Base-by-base conservation (phyloP, 1,140 invertebrate genomes). In the Lepidurus packardi region DNA sequence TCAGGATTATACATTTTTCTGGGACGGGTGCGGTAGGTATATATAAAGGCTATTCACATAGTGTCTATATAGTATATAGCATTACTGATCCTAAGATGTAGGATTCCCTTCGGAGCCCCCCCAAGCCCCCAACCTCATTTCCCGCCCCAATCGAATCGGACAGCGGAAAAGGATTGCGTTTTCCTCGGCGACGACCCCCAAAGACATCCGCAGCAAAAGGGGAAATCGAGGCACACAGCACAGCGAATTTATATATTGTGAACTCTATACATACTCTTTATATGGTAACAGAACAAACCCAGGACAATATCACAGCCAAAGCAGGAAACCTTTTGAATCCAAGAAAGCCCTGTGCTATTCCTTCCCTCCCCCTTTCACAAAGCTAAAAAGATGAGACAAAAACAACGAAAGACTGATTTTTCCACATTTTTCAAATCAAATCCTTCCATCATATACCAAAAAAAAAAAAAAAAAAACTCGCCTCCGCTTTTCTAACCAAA, bases 131-230 rank as follows among this genome's bases (percentile, higher is more conserved):
- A 65, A 65, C 53, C 53, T 65, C 53, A 65, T 65, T 65, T 65
- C 53, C 53, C 53, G 53, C 53, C 53, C 53, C 53, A 65, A 65
- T 65, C 53, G 53, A 65, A 65, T 65, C 53, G 53, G 53, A 65
- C 53, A 65, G 53, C 53, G 53, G 53, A 65, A 65, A 65, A 65
- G 53, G 53, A 65, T 65, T 65, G 53, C 53, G 53, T 65, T 65
- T 65, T 65, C 53, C 53, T 65, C 53, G 53, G 53, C 53, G 53
- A 65, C 53, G 53, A n/a, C 53, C 53, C 53, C 53, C 21, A 65
- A 65, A 9, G 8, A 21, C 53, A 65, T 65, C 53, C 53, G 13
- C 16, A 65, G 21, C 10, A 47, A 65, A 65, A 16, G 53, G 21
- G 53, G 53, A 65, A 65, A 65, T 65, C 53, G 21, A 65, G 53